Evolutionary conservation across 2,113 vertebrate genomes (phyloP), one percentile per base, ranked within the genome.

Genomic region (Tychaedon coryphoeus): DNA sequence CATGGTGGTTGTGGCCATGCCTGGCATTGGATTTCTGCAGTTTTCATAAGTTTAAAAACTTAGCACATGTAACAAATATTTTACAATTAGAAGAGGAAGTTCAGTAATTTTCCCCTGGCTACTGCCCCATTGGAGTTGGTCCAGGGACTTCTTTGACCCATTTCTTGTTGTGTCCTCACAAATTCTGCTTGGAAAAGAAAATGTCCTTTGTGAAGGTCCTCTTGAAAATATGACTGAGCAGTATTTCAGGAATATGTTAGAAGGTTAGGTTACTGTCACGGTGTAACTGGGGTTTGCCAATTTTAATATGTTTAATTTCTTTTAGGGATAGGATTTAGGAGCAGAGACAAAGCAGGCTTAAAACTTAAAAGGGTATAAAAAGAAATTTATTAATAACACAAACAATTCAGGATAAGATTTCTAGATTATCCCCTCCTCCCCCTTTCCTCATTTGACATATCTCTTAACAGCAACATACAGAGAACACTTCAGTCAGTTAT

Each of bases 51-150:
- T 74, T 24, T 42, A 29, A 74, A 10, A 29, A 11, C 16, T 48
- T 48, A 57, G 3, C 2, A 8, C 5, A 7, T 8, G 9, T 23
- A 24, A 64, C 2, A 65, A 65, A 24, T n/a, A 10, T 13, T n/a
- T 29, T 56, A 12, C 14, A 29, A 2, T 24, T 74, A 34, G 19
- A 57, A 29, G 12, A 48, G 19, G 4, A 29, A 12, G 3, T 56
- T 64, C 5, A 5, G 29, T 48, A 40, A 56, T n/a, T 65, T 56
- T 7, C 0, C 9, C 14, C 8, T 0, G 0, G 19, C 6, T n/a
- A 40, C 15, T 40, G 15, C 15, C 50, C 19, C 12, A 13, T 0
- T 74, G 34, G 12, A 19, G 1, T 13, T 34, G 50, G 8, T 38
- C 23, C 23, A 28, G 28, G 12, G 9, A 3, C 24, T 57, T 65